A percentile compares a stretch with the other conserved stretches of the same genome.
phyloP scores from a whole-genome alignment of 2,888 invertebrate genomes.

The Amiota communis region DNA sequence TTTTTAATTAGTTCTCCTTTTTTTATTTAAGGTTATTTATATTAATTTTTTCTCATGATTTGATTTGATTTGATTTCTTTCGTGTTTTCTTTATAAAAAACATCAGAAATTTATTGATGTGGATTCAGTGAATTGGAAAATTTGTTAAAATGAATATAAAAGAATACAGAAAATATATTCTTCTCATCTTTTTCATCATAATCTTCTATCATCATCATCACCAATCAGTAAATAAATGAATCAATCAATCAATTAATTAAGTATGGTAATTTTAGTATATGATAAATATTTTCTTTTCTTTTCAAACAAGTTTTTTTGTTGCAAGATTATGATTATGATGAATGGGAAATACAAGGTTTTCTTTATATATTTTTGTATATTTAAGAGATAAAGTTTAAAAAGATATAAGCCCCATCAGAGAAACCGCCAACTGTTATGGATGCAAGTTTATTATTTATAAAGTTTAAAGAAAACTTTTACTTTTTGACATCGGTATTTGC shows the following conservation, averaged over 20 bases:
- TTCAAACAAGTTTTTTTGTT: no score
- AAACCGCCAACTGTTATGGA: no score
- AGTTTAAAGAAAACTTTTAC: conserved; percentile 33
- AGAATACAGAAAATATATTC: background rate
- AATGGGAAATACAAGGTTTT: no score
- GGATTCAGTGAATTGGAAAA: conserved; percentile 2
- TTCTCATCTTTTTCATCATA: background rate
- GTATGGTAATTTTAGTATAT: no score
- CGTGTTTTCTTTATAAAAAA: background rate
- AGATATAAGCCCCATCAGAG: no score
- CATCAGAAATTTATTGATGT: background rate
- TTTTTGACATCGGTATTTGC: conserved; percentile 58
- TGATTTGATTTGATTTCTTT: background rate
- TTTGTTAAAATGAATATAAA: conserved; percentile 1
- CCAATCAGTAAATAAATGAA: no score
- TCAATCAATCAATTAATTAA: no score
- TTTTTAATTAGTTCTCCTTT: background rate
- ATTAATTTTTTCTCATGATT: background rate
- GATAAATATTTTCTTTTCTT: no score
- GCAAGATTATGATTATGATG: no score
- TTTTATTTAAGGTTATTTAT: conserved; percentile 3
- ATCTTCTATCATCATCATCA: no score
- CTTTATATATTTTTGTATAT: no score
- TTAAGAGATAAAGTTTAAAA: no score
- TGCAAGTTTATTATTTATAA: background rate